These are phyloP conservation scores for Adineta ricciae DNA, from an alignment of 2,888 invertebrate species.

Conservation along the genomic window DNA sequence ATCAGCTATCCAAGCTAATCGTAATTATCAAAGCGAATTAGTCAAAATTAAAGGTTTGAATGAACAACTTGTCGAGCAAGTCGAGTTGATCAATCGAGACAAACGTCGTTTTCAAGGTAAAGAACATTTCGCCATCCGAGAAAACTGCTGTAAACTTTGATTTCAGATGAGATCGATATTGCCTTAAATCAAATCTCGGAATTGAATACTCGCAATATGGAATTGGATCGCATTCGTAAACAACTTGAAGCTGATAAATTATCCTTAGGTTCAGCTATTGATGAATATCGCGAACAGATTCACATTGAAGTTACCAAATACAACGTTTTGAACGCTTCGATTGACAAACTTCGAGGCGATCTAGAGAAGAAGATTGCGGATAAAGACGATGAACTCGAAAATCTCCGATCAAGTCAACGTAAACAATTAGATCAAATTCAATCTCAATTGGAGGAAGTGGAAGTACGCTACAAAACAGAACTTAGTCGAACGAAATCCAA, in stretches of 20 bases:
- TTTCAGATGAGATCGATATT: conserved; percentile 6
- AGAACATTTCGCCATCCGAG: too few relatives aligned
- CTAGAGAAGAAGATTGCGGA: conserved; percentile 27
- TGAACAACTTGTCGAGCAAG: conserved; percentile 30
- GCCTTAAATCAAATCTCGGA: conserved; percentile 29
- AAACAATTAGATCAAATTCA: conserved; percentile 31
- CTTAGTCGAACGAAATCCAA: conserved; percentile 26
- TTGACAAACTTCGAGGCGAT: conserved; percentile 30
- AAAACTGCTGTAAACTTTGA: too few relatives aligned
- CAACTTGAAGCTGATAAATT: conserved; percentile 30
- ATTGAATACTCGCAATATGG: conserved; percentile 16
- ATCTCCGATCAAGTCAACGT: conserved; percentile 4
- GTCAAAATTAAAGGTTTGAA: conserved; percentile 26
- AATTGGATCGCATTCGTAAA: conserved; percentile 27
- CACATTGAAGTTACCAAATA: conserved; percentile 26
- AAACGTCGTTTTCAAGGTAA: conserved; percentile 21
- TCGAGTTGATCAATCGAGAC: background rate
- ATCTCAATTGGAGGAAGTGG: conserved; percentile 30
- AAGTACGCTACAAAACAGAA: conserved; percentile 27
- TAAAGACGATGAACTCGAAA: conserved; percentile 32
- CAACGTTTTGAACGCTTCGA: conserved; percentile 24
- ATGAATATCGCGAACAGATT: conserved; percentile 27
- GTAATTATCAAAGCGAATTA: conserved; percentile 29
- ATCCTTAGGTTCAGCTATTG: conserved; percentile 11
- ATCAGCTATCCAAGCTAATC: conserved; percentile 29